These are phyloP conservation scores for Andrena dorsata DNA, from an alignment of 2,888 invertebrate species.

Conservation along the genomic window DNA sequence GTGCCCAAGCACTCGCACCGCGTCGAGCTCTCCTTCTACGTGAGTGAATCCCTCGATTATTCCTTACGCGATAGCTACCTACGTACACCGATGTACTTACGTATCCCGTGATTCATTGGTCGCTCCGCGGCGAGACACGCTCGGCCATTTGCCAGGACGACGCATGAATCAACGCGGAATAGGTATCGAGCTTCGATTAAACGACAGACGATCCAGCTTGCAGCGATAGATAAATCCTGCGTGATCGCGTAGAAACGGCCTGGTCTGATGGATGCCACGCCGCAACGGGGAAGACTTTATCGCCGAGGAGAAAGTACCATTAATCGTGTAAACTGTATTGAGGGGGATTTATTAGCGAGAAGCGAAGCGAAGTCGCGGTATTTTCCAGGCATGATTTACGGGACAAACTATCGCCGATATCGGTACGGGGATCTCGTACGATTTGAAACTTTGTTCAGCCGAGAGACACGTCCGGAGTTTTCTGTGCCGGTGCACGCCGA, in stretches of 20 bases:
- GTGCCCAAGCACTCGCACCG: conserved; percentile 90
- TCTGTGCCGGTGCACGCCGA: neutral
- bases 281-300: conserved; percentile 64
- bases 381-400: conserved; percentile 51
- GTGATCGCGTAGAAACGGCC: neutral
- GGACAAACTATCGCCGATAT: conserved; percentile 36
- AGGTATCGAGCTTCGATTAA: neutral
- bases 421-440: conserved; percentile 31
- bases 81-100: neutral
- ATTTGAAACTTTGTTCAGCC: conserved; percentile 26
- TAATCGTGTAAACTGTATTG: conserved; percentile 68
- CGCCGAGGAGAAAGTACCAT: conserved; percentile 69
- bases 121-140: neutral
- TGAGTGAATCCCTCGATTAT: conserved; percentile 86
- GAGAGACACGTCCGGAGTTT: neutral
- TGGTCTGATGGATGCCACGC: conserved; percentile 38
- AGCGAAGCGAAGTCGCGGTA: conserved; percentile 32
- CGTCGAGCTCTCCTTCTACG: conserved; percentile 92
- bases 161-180: conserved; percentile 2
- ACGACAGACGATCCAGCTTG: neutral
- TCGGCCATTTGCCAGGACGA: neutral
- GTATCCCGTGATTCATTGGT: conserved; percentile 4
- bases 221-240: neutral
- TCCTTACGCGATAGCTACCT: neutral
- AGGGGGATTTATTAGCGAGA: conserved; percentile 66